Evolutionary conservation across 2,797 vertebrate genomes (phyloP).

Genomic region (Spinibarbus caldwelli): DNA sequence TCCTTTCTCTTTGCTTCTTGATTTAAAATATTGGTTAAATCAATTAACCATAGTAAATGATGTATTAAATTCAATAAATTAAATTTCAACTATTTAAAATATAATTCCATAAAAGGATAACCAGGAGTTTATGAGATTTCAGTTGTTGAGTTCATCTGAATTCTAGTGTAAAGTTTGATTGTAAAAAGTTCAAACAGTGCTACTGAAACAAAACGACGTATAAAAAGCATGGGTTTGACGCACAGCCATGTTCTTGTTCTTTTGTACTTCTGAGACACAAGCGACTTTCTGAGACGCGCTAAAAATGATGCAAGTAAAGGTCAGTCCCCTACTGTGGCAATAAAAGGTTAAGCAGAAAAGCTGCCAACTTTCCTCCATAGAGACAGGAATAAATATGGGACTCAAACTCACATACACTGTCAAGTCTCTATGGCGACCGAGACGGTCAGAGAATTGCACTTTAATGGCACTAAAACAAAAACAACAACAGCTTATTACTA

Average conservation of each 20-base stretch:
- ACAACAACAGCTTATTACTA: background rate
- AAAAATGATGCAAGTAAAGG: background rate
- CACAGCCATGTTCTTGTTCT: background rate
- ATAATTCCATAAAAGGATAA: background rate
- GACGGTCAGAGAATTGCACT: background rate
- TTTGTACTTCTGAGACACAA: background rate
- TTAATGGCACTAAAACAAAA: constrained; percentile 4
- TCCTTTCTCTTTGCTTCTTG: background rate
- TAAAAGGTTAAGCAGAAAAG: constrained; percentile 23
- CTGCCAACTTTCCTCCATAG: background rate
- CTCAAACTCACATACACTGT: constrained; percentile 4
- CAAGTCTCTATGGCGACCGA: constrained; percentile 15
- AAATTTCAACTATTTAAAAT: no score
- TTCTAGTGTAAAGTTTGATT: no score
- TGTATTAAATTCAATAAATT: background rate
- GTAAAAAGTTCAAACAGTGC: background rate
- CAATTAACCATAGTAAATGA: background rate
- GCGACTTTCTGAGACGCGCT: background rate
- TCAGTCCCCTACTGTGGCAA: background rate
- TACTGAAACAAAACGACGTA: background rate
- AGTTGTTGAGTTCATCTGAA: no score
- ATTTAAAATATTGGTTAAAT: background rate
- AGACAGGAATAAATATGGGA: constrained; percentile 1
- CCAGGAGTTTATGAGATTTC: background rate
- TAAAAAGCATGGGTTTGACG: background rate